Evolutionary conservation across 2,888 invertebrate genomes (phyloP).

Genomic region (Machimus rusticus): DNA sequence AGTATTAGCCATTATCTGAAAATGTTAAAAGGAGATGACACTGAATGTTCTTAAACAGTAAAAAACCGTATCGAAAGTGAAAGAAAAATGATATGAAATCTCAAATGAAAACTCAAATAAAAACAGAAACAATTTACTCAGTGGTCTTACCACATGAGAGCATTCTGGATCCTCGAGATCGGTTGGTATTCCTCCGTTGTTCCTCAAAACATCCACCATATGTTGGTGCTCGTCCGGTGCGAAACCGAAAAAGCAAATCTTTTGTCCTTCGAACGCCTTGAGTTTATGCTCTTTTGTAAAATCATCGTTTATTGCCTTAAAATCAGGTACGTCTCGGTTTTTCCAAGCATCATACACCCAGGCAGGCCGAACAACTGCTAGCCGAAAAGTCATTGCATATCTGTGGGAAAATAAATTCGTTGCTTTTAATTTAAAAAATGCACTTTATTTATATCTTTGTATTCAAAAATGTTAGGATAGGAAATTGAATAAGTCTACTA

Average conservation of each 20-base stretch:
- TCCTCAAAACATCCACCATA: constrained; percentile 87
- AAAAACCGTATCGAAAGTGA: not conserved
- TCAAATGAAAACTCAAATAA: not conserved
- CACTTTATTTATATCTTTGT: no score
- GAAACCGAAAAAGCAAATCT: constrained; percentile 90
- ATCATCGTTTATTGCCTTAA: constrained; percentile 74
- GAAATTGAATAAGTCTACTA: no score
- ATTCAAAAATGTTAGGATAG: no score
- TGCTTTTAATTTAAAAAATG: not conserved
- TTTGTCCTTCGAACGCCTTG: constrained; percentile 87
- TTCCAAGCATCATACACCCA: constrained; percentile 94
- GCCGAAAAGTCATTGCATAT: constrained; percentile 88
- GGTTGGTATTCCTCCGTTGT: constrained; percentile 84
- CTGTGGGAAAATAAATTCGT: constrained; percentile 49
- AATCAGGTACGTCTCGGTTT: constrained; percentile 73
- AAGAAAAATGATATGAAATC: constrained; percentile 30
- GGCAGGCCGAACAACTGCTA: constrained; percentile 85
- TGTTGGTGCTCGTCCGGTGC: constrained; percentile 88
- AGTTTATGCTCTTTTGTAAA: constrained; percentile 77
- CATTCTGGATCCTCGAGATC: constrained; percentile 82
- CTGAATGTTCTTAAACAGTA: constrained; percentile 16
- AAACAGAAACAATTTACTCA: not conserved
- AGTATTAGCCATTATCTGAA: constrained; percentile 63
- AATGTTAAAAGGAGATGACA: constrained; percentile 49
- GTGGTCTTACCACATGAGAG: constrained; percentile 86